These are phyloP conservation scores for Nettapus auritus DNA, from an alignment of 2,113 vertebrate genomes.

Conservation along the genomic window DNA sequence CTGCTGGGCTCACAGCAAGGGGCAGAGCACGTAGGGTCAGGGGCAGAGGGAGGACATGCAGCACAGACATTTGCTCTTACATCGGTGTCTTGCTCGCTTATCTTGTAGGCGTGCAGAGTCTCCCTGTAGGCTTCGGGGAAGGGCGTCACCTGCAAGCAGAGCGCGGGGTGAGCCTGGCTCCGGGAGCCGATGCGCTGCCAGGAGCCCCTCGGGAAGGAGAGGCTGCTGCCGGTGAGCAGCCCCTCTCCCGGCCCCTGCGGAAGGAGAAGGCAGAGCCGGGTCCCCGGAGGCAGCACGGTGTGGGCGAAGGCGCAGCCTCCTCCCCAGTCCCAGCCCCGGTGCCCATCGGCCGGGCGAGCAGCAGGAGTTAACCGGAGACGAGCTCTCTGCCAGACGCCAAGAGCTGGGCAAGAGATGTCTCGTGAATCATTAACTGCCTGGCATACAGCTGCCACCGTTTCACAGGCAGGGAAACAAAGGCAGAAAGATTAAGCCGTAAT, in stretches of 20 bases:
- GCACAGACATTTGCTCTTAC: constrained; percentile 79
- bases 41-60: not conserved
- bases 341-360: not conserved
- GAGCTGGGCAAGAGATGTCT: not conserved
- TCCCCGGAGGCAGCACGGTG: fast-evolving
- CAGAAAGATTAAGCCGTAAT: not conserved
- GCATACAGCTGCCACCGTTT: not conserved
- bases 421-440: not conserved
- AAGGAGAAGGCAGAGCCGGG: fast-evolving
- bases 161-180: not conserved
- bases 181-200: not conserved
- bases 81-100: constrained; percentile 94
- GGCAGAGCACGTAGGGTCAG: not conserved
- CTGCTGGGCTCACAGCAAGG: not conserved
- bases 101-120: constrained; percentile 86
- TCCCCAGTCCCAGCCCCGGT: not conserved
- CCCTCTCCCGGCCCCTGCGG: not conserved
- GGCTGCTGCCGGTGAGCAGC: not conserved
- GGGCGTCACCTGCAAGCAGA: constrained; percentile 85
- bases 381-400: not conserved
- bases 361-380: not conserved
- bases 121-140: constrained; percentile 91
- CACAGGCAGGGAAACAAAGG: constrained; percentile 20
- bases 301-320: not conserved
- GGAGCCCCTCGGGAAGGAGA: not conserved